Base-by-base conservation (phyloP, 1,140 invertebrate genomes). In the Leptinotarsa defecta region DNA sequence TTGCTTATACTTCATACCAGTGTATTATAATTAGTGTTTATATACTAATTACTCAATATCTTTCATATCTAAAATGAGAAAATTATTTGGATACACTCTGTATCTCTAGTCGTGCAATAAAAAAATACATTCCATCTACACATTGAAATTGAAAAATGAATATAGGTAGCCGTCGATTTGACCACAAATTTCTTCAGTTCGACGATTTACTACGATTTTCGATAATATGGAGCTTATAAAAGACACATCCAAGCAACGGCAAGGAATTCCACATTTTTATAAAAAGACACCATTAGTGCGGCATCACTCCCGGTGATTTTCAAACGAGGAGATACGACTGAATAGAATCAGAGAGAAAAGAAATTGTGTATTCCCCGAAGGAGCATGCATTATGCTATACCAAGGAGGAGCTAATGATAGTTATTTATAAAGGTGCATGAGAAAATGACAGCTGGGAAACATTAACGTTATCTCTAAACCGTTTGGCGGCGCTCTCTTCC, bases 381-480 rank as follows among this genome's bases (percentile, higher is more conserved):
- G 73, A 74, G 74, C 78, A 75, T 79, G 75, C 71, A 77, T 77
- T 77, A 75, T 68, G 57, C 68, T 77, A 77, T 68, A 70, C 68
- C 73, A 75, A 75, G 74, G 65, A 77, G 74, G 64, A 73, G 78
- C 73, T 79, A 79, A 79, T 77, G 78, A 79, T 77, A 79, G 78
- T 79, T 79, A 79, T 79, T 79, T 79, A 79, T 79, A 79, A 79
- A 79, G 75, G 78, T 79, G 74, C 71, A 77, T 79, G 78, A 74
- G 78, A 79, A 79, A 76, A 76, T 79, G 78, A 75, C 78, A 76
- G 78, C 75, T 79, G 78, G 62, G 70, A 61, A 76, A 75, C 78
- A 79, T 79, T 79, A 79, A 71, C 75, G 69, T 71, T 77, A 77
- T 77, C 75, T 79, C 52, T 43, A 68, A 73, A 75, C 71, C 61